Percentiles rank a stretch among this genome's conserved stretches.
Conservation (phyloP, 53 echinoderm and acorn worm species). For the Holothuria scabra region DNA sequence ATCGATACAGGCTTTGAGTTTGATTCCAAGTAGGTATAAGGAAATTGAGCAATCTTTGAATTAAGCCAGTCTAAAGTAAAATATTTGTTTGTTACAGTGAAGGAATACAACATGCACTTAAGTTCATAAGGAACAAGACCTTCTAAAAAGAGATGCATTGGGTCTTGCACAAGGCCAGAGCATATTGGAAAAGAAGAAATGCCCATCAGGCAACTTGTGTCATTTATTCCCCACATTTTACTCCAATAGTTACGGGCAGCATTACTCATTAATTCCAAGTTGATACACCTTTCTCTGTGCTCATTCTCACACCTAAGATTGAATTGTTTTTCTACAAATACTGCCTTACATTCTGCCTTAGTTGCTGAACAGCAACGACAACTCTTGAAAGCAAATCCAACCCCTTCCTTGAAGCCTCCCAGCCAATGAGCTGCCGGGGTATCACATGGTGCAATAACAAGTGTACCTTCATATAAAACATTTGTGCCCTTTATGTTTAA, state of each 20-base stretch:
- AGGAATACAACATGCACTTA: conserved; percentile 59
- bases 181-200: conserved; percentile 59
- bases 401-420: conserved; percentile 80
- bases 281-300: conserved; percentile 57
- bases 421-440: conserved; percentile 78
- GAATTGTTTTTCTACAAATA: conserved; percentile 58
- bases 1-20: conserved; percentile 55
- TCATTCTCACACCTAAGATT: conserved; percentile 47
- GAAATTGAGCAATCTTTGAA: conserved; percentile 54
- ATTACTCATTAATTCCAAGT: conserved; percentile 38
- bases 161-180: conserved; percentile 68
- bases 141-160: conserved; percentile 76
- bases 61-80: conserved; percentile 76
- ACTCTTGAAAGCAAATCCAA: conserved; percentile 58
- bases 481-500: conserved; percentile 53
- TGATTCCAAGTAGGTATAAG: conserved; percentile 56
- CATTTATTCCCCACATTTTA: conserved; percentile 76
- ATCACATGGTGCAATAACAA: conserved; percentile 67
- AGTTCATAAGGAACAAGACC: conserved; percentile 71
- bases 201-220: conserved; percentile 55
- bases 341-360: conserved; percentile 52
- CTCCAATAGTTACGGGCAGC: conserved; percentile 68
- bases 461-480: conserved; percentile 55
- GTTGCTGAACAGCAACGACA: conserved; percentile 69
- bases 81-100: conserved; percentile 47